Conservation (phyloP, 1,140 invertebrate genomes). For the Pantala flavescens region DNA sequence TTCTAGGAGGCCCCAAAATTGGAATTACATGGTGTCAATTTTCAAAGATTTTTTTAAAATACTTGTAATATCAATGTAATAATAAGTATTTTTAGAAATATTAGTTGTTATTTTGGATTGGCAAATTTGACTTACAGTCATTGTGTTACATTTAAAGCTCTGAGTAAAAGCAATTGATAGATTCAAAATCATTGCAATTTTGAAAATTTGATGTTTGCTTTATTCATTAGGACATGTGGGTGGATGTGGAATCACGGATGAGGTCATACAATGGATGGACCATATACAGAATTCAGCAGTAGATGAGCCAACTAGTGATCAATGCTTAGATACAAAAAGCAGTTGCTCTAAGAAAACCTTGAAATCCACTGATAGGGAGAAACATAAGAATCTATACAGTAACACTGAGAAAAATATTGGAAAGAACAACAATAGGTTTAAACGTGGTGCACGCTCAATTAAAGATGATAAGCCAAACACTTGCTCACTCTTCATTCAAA, state of each 20-base stretch:
- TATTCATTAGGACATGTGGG: constrained; percentile 53
- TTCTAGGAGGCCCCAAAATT: too few species aligned
- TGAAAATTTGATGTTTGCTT: too few species aligned
- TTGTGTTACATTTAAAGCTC: too few species aligned
- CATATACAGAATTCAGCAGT: constrained; percentile 76
- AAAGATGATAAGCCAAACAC: constrained; percentile 67
- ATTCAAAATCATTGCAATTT: too few species aligned
- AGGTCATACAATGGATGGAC: constrained; percentile 85
- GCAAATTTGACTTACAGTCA: too few species aligned
- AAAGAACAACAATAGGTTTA: constrained; percentile 26
- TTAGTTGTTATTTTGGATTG: too few species aligned
- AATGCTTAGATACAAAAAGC: background rate
- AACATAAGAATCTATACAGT: background rate
- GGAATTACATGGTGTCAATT: too few species aligned
- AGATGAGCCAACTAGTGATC: constrained; percentile 35
- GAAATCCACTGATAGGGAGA: background rate
- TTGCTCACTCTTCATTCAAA: constrained; percentile 93
- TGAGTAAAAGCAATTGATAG: too few species aligned
- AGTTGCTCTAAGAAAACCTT: too few species aligned
- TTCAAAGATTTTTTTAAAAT: too few species aligned
- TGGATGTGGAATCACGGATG: constrained; percentile 78
- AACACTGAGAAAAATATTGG: background rate
- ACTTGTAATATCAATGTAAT: too few species aligned
- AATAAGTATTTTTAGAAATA: too few species aligned
- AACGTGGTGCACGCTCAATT: constrained; percentile 40